Conservation (phyloP, 2,797 vertebrate species). For the Sebastes umbrosus region DNA sequence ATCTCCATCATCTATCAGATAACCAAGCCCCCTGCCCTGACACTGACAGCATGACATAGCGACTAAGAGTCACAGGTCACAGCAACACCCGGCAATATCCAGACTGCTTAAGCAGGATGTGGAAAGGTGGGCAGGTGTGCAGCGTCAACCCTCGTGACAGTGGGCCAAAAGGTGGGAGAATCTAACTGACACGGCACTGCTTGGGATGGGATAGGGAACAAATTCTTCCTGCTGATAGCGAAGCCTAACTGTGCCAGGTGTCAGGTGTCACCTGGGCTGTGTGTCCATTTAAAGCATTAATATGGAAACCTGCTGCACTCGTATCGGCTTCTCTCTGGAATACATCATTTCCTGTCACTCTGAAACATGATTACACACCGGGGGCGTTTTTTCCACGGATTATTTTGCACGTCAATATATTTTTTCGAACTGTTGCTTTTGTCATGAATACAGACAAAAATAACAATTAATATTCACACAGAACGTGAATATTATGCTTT, state of each 20-base stretch:
- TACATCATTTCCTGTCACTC: neutral
- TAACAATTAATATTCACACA: neutral
- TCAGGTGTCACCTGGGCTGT: neutral
- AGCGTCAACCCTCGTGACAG: constrained; percentile 9
- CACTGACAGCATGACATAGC: neutral
- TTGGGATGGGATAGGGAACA: neutral
- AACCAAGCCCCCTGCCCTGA: neutral
- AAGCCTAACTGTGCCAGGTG: neutral
- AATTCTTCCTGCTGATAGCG: neutral
- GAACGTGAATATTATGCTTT: neutral
- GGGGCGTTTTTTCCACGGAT: neutral
- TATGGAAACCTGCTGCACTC: neutral
- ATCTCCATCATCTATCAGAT: constrained; percentile 13
- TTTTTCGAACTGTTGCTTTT: neutral
- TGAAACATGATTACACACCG: neutral
- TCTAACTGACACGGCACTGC: neutral
- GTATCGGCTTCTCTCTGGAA: neutral
- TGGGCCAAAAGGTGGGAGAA: neutral
- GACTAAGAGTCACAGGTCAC: constrained; percentile 2
- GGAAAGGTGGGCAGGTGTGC: constrained; percentile 4
- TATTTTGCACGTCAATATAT: neutral
- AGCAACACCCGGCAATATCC: neutral
- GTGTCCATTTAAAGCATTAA: neutral
- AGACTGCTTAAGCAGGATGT: constrained; percentile 13
- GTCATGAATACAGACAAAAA: neutral